Evolutionary conservation across 2,888 invertebrate species (phyloP).

Genomic region (Marronus borbonicus): DNA sequence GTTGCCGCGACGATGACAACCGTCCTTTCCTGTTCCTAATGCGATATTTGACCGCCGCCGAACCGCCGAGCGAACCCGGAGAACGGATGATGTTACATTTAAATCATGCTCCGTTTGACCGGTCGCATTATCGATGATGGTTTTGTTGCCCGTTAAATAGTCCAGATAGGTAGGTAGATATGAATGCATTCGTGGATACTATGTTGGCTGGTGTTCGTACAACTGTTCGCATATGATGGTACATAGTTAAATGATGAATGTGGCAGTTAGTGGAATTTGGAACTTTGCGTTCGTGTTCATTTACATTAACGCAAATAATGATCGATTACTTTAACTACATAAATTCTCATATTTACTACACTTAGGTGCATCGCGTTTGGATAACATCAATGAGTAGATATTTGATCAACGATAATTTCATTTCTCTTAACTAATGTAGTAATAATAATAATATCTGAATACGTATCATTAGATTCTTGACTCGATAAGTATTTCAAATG

Average conservation of each 20-base stretch:
- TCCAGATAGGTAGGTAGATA: background rate
- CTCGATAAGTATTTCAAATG: too few species aligned
- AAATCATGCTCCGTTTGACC: constrained; percentile 5
- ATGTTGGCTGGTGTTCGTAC: background rate
- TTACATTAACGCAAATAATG: background rate
- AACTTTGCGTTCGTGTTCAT: background rate
- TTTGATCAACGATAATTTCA: too few species aligned
- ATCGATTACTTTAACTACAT: too few species aligned
- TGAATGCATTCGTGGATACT: background rate
- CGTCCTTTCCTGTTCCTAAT: constrained; percentile 8
- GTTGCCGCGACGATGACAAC: background rate
- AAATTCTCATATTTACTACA: too few species aligned
- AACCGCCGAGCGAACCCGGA: background rate
- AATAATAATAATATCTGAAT: too few species aligned
- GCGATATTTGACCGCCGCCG: background rate
- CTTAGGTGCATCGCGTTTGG: background rate
- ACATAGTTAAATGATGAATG: constrained; percentile 3
- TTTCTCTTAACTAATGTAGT: too few species aligned
- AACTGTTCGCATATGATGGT: background rate
- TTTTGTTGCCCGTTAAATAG: background rate
- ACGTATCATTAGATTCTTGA: too few species aligned
- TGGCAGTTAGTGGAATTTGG: constrained; percentile 1
- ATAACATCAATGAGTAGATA: too few species aligned
- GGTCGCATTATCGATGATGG: constrained; percentile 8
- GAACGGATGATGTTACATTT: constrained; percentile 8